Base-by-base conservation (phyloP, 2,797 vertebrate genomes). In the Cyprinodon diabolis region DNA sequence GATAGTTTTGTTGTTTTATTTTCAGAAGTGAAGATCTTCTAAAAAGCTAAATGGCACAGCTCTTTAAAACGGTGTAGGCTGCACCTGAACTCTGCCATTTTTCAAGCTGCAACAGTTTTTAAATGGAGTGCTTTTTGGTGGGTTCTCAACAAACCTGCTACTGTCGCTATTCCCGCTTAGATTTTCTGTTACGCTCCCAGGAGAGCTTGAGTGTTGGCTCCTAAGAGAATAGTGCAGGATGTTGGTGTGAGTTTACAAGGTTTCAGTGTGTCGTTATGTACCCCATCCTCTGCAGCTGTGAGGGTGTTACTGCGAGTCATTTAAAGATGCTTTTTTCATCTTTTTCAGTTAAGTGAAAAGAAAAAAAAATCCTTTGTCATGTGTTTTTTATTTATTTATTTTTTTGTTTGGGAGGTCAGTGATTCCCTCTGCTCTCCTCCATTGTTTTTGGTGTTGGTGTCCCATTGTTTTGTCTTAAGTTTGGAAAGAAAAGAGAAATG, bases 401-500 rank as follows among this genome's bases (percentile, higher is more conserved):
- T 30, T 69, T 73, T 37, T 69, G 57, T n/a, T 56, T 4, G 11
- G 51, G 70, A 81, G 86, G 85, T 82, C 73, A 77, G 87, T 80
- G 74, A 86, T 49, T 47, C 58, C 66, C 74, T 81, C 78, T 71
- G 17, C 78, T 81, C 52, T 66, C 30, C 55, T 69, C 51, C 69
- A 51, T 83, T 75, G 72, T 66, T 74, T 83, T 49, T 83, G 74
- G 58, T 12, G 15, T 76, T 19, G 37, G 68, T 65, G 48, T 57
- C 37, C 19, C 1, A 45, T 58, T 77, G 71, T 86, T 87, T 80
- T 75, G 74, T 78, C 80, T 73, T 76, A 12, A 23, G 68, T 83
- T 79, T 80, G 70, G 75, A 87, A 65, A 65, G 62, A 83, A 76
- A 74, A 62, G 81, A 86, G 75, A 84, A 89, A 86, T 90, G 82